Evolutionary conservation across 2,888 invertebrate genomes (phyloP).

Genomic region (Mermis nigrescens): DNA sequence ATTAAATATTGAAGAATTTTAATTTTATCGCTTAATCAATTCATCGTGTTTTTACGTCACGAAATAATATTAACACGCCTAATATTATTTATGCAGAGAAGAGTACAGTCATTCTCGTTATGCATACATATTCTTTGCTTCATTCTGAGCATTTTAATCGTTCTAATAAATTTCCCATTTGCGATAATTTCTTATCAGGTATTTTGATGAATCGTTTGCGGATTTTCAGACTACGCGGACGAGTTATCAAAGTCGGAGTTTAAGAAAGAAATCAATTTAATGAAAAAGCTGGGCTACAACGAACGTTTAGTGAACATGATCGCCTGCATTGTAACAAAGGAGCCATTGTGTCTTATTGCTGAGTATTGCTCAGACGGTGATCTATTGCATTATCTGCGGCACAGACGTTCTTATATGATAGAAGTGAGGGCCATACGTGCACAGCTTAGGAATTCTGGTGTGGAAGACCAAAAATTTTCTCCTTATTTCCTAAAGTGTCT

Average conservation of each 20-base stretch:
- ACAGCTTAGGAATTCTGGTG: no score
- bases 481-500: no score
- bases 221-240: slow-evolving; percentile 25
- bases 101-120: no score
- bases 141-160: no score
- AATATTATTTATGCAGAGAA: no score
- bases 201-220: neutral
- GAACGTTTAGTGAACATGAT: slow-evolving; percentile 55
- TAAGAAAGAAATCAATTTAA: slow-evolving; percentile 82
- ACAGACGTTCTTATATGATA: slow-evolving; percentile 48
- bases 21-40: no score
- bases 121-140: no score
- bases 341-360: slow-evolving; percentile 37
- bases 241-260: slow-evolving; percentile 26
- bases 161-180: no score
- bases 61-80: no score
- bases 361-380: slow-evolving; percentile 52
- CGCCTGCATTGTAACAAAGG: slow-evolving; percentile 47
- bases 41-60: no score
- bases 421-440: slow-evolving; percentile 49
- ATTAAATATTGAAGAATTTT: no score
- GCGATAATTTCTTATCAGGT: neutral
- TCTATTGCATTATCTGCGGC: slow-evolving; percentile 75
- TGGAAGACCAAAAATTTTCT: no score
- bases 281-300: slow-evolving; percentile 51